Base-by-base conservation (phyloP, 2,113 vertebrate species). In the Anoplopoma fimbria region DNA sequence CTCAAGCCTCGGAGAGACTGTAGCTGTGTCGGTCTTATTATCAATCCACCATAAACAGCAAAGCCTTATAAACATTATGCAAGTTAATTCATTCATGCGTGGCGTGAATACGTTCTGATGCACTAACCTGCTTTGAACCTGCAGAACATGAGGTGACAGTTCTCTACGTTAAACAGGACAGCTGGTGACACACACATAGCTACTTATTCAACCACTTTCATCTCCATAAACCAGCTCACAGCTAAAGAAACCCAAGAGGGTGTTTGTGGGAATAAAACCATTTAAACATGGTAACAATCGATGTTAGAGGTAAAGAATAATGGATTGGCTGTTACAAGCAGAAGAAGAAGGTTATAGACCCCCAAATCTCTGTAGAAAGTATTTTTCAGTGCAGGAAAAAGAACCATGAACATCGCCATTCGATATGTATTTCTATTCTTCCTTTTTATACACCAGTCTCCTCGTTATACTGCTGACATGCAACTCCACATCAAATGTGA, bases 111-210 rank as follows among this genome's bases (percentile, higher is more conserved):
- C 10, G 40, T 4, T 78, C 38, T 53, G 61, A 79, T 78, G 76
- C 61, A 65, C 45, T 75, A 72, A 84, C 83, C 55, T 84, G 72
- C 57, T 77, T 45, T 84, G 77, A 57, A 87, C 38, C 10, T 63
- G 23, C 13, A 27, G 51, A 23, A 34, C 9, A n/a, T 2, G 33
- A 75, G 51, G 29, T 3, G 45, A 75, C 49, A 71, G 38, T 40
- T 82, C 29, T 29, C 14, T 55, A 14, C 17, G 9, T 60, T 49
- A 36, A 82, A 0, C 9, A 23, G 15, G 42, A 68, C 29, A 12
- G 23, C 12, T 25, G 7, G 72, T 76, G 38, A 60, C n/a, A 36
- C 61, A 53, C 36, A 75, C 6, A 31, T 13, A 10, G 10, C 42
- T 4, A 25, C 55, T 38, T 29, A 31, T 36, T 29, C 36, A 2